Conservation (phyloP, 2,888 invertebrate species). For the Keiferia lycopersicella region DNA sequence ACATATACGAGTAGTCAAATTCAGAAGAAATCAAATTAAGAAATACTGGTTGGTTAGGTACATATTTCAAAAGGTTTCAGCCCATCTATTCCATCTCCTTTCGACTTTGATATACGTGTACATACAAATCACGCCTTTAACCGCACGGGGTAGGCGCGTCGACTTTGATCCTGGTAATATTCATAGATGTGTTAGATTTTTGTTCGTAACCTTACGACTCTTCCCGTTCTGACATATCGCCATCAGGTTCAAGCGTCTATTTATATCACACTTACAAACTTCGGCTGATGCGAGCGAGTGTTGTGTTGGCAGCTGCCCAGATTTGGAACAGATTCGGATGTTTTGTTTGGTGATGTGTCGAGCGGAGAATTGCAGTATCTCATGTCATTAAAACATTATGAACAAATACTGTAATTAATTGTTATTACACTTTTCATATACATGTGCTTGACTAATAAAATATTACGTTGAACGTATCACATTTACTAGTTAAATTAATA, state of each 20-base stretch:
- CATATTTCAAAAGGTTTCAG: no score
- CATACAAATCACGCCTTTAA: no score
- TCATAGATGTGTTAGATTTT: not conserved
- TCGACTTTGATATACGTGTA: no score
- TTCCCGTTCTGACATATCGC: constrained; percentile 12
- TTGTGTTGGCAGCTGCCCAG: constrained; percentile 13
- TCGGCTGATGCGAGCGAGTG: not conserved
- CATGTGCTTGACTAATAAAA: no score
- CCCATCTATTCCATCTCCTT: no score
- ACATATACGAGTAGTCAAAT: no score
- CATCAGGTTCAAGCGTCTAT: constrained; percentile 11
- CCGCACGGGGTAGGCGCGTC: no score
- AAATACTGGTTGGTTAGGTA: no score
- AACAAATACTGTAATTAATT: not conserved
- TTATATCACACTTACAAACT: constrained; percentile 1
- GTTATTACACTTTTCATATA: no score
- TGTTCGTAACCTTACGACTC: not conserved
- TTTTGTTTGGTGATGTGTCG: not conserved
- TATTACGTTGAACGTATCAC: no score
- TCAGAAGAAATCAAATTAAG: no score
- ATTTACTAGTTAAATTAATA: no score
- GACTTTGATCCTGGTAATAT: not conserved
- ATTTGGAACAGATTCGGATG: constrained; percentile 4
- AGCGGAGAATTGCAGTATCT: not conserved
- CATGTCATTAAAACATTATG: not conserved